phyloP scores from a whole-genome alignment of 1,140 invertebrate species.

The Drosophila lini region DNA sequence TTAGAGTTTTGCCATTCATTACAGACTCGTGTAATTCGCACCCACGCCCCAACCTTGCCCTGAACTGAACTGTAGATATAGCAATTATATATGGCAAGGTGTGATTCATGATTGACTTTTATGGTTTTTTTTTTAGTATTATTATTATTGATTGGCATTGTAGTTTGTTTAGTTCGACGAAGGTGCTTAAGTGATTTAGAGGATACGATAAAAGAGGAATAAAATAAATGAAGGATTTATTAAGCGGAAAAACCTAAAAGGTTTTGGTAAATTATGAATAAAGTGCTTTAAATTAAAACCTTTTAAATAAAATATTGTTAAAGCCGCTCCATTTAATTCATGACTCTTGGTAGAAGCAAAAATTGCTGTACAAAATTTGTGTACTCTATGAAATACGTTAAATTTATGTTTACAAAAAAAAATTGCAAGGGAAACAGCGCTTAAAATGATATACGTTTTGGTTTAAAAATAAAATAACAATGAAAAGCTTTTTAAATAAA shows the following conservation, averaged over 20 bases:
- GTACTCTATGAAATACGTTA: too few species aligned
- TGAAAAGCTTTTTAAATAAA: neutral
- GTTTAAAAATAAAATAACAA: neutral
- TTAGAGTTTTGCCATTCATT: slow-evolving; percentile 17
- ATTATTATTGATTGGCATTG: slow-evolving; percentile 23
- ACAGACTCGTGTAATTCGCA: slow-evolving; percentile 40
- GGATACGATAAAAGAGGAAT: neutral
- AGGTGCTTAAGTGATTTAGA: slow-evolving; percentile 5
- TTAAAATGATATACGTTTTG: neutral
- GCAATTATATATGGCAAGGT: neutral
- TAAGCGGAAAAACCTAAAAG: neutral
- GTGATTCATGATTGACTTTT: slow-evolving; percentile 38
- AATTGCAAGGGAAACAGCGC: too few species aligned
- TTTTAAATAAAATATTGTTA: too few species aligned
- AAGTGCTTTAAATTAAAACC: neutral
- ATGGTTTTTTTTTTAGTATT: slow-evolving; percentile 7
- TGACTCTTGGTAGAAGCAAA: too few species aligned
- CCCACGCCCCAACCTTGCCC: slow-evolving; percentile 28
- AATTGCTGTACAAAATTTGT: too few species aligned
- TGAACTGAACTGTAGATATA: slow-evolving; percentile 2
- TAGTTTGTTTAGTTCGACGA: slow-evolving; percentile 14
- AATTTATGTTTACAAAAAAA: neutral
- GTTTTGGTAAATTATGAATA: neutral
- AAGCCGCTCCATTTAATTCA: too few species aligned
- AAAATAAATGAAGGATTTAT: neutral